Evolutionary conservation across 2,797 vertebrate species (phyloP).

Genomic region (Paguma larvata): DNA sequence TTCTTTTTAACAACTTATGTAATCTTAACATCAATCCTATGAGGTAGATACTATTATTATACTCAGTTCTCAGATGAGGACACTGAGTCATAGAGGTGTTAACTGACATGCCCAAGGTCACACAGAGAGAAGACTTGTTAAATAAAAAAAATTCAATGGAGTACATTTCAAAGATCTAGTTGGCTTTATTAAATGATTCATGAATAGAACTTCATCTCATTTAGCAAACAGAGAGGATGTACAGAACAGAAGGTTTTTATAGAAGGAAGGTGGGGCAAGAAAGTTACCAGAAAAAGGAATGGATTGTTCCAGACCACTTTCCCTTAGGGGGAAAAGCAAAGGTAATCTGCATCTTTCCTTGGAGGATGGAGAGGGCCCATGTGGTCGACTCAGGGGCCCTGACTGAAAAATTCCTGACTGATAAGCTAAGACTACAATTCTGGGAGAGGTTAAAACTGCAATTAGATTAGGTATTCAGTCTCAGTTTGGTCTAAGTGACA

Average conservation of each 20-base stretch:
- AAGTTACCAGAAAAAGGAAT: not conserved
- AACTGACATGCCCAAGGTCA: not conserved
- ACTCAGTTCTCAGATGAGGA: too few relatives aligned
- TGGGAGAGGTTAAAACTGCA: not conserved
- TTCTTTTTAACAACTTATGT: too few relatives aligned
- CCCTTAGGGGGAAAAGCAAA: not conserved
- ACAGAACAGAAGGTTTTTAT: not conserved
- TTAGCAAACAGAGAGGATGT: not conserved
- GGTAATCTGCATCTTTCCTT: not conserved
- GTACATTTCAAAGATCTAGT: not conserved
- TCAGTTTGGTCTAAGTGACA: not conserved
- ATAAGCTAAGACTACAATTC: not conserved
- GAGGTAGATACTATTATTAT: not conserved
- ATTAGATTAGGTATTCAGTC: not conserved
- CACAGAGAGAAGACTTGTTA: not conserved
- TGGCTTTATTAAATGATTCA: not conserved
- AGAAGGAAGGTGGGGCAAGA: not conserved
- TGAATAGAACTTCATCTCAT: not conserved
- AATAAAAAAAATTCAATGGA: not conserved
- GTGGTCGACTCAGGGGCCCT: not conserved
- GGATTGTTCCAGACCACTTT: not conserved
- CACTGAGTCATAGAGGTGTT: not conserved
- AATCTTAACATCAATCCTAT: too few relatives aligned
- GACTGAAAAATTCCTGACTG: not conserved
- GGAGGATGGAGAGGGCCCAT: not conserved